Base-by-base conservation (phyloP, 2,113 vertebrate species). In the Pionites leucogaster region DNA sequence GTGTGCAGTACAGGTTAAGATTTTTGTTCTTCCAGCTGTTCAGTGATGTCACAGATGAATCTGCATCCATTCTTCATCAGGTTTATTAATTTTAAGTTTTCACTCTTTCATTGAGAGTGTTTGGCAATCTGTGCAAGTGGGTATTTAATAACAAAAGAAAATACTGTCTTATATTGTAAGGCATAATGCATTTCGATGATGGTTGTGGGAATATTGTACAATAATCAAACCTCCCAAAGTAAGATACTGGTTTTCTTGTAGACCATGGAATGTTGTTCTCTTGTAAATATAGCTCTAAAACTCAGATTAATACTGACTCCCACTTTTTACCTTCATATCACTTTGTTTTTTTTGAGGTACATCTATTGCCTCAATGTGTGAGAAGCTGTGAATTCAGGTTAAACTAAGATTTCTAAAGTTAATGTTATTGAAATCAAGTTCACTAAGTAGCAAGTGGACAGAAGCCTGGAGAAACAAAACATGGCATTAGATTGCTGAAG, bases 181-280 rank as follows among this genome's bases (percentile, higher is more conserved):
- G 15, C 22, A 7, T 79, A 49, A 60, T 24, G 8, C 4, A 2
- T 84, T 69, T 68, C 57, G 9, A 13, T 90, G 18, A 15, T 86
- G 25, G 4, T 27, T 82, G 6, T 81, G 47, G 12, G 9, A 86
- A 18, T 69, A 89, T 17, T 64, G 13, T 68, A 28, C 5, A 33
- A 7, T 64, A 60, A 55, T 35, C 39, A 67, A 63, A 63, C 10
- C 3, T 94, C 33, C 23, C 15, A 11, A 57, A 50, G 28, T n/a
- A 17, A 29, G n/a, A 25, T 69, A 17, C 5, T 41, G 4, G 6
- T 44, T 77, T 86, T 77, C 55, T 63, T 12, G 13, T 71, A 28
- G 19, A 46, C 39, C 9, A 6, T 1, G 1, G 33, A 5, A 0
- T 80, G 8, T 64, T 4, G 1, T 59, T 86, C 18, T 47, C 1